Evolutionary conservation across 1,140 invertebrate genomes (phyloP), one percentile per base, ranked within the genome.

Genomic region (Ctenoplectra terminalis): DNA sequence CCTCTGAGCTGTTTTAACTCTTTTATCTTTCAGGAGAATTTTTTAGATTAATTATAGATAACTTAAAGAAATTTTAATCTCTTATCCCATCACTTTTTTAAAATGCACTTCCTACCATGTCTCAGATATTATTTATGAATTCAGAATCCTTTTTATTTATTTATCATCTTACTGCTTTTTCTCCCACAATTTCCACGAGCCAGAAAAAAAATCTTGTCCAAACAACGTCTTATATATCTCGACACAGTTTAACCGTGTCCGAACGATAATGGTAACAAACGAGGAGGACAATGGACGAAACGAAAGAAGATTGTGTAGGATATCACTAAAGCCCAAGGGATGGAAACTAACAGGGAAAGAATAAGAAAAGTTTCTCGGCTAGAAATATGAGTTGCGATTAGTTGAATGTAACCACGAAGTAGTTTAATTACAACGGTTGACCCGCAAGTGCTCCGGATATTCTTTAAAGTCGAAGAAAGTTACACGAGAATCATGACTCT

Each of bases 341-440:
- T n/a, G 56, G 37, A n/a, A 23, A 43, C n/a, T 20, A 34, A 29
- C 61, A 17, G 20, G 3, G 40, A 34, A 46, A 26, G 13, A 34
- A n/a, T 23, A 48, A 61, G 37, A 31, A 56, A 54, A 50, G 61
- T 54, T 76, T 43, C 48, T 26, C 6, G 20, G 13, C 5, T 15
- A 13, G 15, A 31, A 23, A 66, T 67, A 66, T 66, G 26, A 76
- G 61, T 54, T 37, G 31, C 46, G 31, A 29, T 46, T 23, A 43
- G 40, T 76, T 52, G 40, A 31, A 23, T 5, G 34, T 7, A 60
- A 60, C 37, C 20, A 46, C 43, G n/a, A 48, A 31, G 9, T 40
- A 50, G 31, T 71, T 79, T 79, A 79, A 79, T 79, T 79, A 79
- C 54, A 61, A 4, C 5, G 29, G 9, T 7, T 17, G 3, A 61